These are phyloP conservation scores for Artemia sp. DNA, from an alignment of 2,888 invertebrate genomes.

Conservation along the genomic window DNA sequence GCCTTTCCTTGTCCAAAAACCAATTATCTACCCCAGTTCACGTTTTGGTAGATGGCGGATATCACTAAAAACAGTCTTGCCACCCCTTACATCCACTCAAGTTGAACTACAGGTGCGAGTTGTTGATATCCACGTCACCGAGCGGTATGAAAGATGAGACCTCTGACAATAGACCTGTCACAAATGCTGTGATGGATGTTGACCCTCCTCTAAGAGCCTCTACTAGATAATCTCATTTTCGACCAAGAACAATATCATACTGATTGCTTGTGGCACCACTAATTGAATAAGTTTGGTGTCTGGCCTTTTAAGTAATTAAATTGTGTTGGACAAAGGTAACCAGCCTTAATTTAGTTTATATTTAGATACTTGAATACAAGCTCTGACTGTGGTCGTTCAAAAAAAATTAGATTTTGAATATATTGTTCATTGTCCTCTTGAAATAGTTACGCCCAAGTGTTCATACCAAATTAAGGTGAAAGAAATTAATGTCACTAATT, in stretches of 20 bases:
- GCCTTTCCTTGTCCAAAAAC: too few relatives aligned
- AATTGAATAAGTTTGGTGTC: constrained; percentile 12
- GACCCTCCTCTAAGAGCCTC: constrained; percentile 15
- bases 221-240: constrained; percentile 10
- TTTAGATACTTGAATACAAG: too few relatives aligned
- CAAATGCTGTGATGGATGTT: background rate
- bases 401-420: too few relatives aligned
- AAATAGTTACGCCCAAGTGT: too few relatives aligned
- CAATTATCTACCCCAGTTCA: too few relatives aligned
- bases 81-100: background rate
- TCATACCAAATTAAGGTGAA: too few relatives aligned
- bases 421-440: too few relatives aligned
- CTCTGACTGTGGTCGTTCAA: too few relatives aligned
- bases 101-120: constrained; percentile 15
- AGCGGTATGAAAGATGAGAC: constrained; percentile 2
- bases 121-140: constrained; percentile 13
- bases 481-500: too few relatives aligned
- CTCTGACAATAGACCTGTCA: constrained; percentile 15
- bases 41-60: too few relatives aligned
- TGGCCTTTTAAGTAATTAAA: constrained; percentile 8
- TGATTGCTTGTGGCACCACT: constrained; percentile 2
- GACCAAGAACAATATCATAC: constrained; percentile 13
- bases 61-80: too few relatives aligned
- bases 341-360: too few relatives aligned
- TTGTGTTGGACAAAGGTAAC: background rate